Evolutionary conservation across 2,888 invertebrate genomes (phyloP), one percentile per base, ranked within the genome.

Genomic region (Drosophila hawaiiensis): DNA sequence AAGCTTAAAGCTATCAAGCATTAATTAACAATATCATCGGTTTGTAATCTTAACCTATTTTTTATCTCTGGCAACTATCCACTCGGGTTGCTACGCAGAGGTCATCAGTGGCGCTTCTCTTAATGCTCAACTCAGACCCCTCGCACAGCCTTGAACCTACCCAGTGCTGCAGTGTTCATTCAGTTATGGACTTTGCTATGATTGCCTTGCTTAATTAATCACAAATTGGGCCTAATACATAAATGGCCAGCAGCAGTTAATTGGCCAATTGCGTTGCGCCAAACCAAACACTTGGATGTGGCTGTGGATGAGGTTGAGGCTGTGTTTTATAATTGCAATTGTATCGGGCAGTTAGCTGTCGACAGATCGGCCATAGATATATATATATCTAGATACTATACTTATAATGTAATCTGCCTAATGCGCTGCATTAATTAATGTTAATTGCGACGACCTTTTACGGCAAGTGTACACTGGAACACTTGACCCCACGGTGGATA

Each of bases 361-460:
- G n/a, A 47, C 47, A 43, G 41, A 60, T 71, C 43, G 50, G 53
- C 55, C 41, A 55, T 25, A 41, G 41, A 61, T 66, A 58, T 33
- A 39, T 37, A 49, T 35, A 39, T 9, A 60, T 52, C n/a, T 19
- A 6, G 6, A n/a, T 39, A 28, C 19, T 39, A 28, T 37, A 43
- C 33, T 68, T 65, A 63, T 59, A 60, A 59, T 59, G 62, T n/a
- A n/a, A 59, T 43, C 73, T 50, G 33, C 53, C 39, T 43, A 62
- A 58, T 52, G 53, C 47, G 70, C 65, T 67, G 73, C 69, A 88
- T 80, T 86, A 89, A 89, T 89, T 76, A 83, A 74, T 84, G 82
- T 76, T 89, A 86, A 84, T 84, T 84, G 76, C 76, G 67, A 49
- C 76, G 65, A 72, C 72, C 55, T 68, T 43, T 78, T 70, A 49